Percentiles rank a stretch among this genome's conserved stretches.
Evolutionary conservation across 2,113 vertebrate genomes (phyloP).

Genomic region (Zeus faber): DNA sequence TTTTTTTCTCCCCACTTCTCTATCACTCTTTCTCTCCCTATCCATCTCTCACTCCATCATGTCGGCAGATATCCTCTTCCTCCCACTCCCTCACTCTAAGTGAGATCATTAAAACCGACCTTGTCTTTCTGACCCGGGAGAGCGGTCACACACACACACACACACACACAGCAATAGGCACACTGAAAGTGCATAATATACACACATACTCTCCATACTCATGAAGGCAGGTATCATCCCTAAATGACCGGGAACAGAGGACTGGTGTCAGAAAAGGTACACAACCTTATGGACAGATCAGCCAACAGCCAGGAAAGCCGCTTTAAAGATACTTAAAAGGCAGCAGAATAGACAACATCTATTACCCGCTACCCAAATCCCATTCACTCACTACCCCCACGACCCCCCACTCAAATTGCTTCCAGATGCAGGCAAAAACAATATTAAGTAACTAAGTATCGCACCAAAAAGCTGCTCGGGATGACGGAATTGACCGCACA

Average conservation of each 20-base stretch:
- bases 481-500: slow-evolving; percentile 26
- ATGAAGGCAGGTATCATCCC: not conserved
- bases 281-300: slow-evolving; percentile 6
- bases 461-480: not conserved
- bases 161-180: slow-evolving; percentile 2
- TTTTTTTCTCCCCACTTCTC: not conserved
- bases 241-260: not conserved
- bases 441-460: slow-evolving; percentile 19
- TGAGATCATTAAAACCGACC: slow-evolving; percentile 36
- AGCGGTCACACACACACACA: slow-evolving; percentile 13
- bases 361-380: slow-evolving; percentile 24
- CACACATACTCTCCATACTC: not conserved
- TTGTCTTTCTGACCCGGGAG: slow-evolving; percentile 23
- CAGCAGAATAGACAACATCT: slow-evolving; percentile 28
- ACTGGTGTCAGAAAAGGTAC: slow-evolving; percentile 4
- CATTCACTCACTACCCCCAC: not conserved
- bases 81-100: slow-evolving; percentile 11
- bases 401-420: slow-evolving; percentile 25
- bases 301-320: slow-evolving; percentile 8
- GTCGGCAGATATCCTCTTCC: not conserved
- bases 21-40: not conserved
- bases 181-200: slow-evolving; percentile 1
- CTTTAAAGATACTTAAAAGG: slow-evolving; percentile 30
- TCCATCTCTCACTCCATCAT: not conserved
- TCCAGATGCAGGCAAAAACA: slow-evolving; percentile 22